phyloP scores from a whole-genome alignment of 2,888 invertebrate species.

The Chrysomela aeneicollis region DNA sequence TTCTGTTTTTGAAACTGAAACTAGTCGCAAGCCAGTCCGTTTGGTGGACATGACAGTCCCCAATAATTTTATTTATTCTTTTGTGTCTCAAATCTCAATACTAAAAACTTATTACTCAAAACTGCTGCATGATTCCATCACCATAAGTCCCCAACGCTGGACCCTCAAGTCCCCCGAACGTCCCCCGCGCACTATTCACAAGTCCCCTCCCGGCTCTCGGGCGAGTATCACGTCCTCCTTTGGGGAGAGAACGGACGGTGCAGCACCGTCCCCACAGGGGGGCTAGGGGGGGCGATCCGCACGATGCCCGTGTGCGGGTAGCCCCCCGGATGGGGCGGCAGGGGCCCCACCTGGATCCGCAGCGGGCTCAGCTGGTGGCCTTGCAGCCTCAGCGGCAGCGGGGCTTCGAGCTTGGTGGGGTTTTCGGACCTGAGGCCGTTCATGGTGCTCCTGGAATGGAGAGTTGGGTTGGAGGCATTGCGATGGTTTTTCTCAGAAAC shows the following conservation, averaged over 20 bases:
- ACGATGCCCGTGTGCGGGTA: constrained; percentile 57
- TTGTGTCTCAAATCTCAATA: no score
- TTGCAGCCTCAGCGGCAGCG: constrained; percentile 56
- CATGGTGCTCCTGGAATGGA: no score
- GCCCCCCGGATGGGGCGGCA: constrained; percentile 49
- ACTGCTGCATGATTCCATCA: no score
- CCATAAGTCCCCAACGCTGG: background rate
- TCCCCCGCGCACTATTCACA: constrained; percentile 41
- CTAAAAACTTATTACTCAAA: no score
- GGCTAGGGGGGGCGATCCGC: constrained; percentile 58
- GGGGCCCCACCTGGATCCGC: constrained; percentile 57
- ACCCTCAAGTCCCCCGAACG: constrained; percentile 1
- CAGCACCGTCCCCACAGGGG: constrained; percentile 53
- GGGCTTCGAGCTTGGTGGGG: constrained; percentile 52
- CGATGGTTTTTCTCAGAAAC: no score
- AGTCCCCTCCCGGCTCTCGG: constrained; percentile 44
- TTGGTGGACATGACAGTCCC: no score
- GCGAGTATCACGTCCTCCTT: constrained; percentile 61
- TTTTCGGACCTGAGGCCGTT: no score
- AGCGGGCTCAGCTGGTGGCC: constrained; percentile 53
- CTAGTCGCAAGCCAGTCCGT: no score
- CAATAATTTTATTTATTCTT: no score
- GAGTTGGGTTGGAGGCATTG: no score
- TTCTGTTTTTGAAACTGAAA: no score
- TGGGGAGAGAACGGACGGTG: constrained; percentile 62